Conservation (phyloP, 2,797 vertebrate genomes). For the Melanogrammus aeglefinus region DNA sequence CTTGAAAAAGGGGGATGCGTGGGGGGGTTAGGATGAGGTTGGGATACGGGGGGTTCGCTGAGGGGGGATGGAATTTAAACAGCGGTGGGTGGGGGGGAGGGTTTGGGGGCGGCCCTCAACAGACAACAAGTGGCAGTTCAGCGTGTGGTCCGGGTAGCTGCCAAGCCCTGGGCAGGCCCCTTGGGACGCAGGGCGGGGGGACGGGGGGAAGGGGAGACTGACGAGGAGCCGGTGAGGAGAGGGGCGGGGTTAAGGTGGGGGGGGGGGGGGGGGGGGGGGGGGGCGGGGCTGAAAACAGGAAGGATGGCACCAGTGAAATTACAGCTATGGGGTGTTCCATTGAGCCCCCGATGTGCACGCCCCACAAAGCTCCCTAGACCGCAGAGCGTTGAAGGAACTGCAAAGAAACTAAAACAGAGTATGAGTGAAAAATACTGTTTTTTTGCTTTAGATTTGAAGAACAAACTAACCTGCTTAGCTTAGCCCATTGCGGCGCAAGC, state of each 20-base stretch:
- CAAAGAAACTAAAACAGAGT: background rate
- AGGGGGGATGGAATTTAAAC: no score
- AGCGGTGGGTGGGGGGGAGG: conserved; percentile 30
- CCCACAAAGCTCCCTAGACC: no score
- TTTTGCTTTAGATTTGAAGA: no score
- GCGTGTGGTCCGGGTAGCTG: conserved; percentile 74
- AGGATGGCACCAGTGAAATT: conserved; percentile 78
- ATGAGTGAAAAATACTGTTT: conserved; percentile 6
- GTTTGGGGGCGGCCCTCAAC: conserved; percentile 29
- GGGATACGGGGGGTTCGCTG: conserved; percentile 34
- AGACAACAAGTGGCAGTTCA: conserved; percentile 77
- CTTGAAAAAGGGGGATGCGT: conserved; percentile 27
- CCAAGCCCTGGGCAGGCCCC: conserved; percentile 70
- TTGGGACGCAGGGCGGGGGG: conserved; percentile 64
- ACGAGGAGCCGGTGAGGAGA: conserved; percentile 55
- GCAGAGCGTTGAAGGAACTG: background rate
- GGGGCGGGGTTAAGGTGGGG: no score
- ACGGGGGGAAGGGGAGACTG: conserved; percentile 52
- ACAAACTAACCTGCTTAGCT: no score
- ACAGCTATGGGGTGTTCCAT: no score
- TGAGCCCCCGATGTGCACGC: no score
- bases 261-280: conserved; percentile 54
- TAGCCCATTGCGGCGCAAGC: background rate
- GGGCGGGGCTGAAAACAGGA: conserved; percentile 74
- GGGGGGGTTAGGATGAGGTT: conserved; percentile 52